Conservation (phyloP, 2,797 vertebrate species). For the Bradypodion ventrale region DNA sequence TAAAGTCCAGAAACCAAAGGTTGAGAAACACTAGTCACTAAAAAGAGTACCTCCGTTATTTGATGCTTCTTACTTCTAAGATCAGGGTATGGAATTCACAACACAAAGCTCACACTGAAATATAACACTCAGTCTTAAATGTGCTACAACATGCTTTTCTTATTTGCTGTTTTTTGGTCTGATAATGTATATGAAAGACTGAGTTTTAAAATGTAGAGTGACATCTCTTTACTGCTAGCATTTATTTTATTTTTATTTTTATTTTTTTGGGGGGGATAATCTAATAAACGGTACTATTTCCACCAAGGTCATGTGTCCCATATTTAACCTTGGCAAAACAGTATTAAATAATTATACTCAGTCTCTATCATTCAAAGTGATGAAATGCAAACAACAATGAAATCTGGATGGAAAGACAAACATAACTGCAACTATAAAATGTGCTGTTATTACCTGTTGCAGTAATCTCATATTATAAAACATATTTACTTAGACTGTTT, state of each 20-base stretch:
- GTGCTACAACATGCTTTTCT: too few relatives aligned
- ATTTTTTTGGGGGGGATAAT: too few relatives aligned
- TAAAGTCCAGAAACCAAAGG: too few relatives aligned
- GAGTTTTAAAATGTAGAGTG: background rate
- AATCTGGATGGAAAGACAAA: conserved; percentile 36
- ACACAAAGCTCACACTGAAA: too few relatives aligned
- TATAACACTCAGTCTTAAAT: too few relatives aligned
- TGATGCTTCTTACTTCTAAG: background rate
- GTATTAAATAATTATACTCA: background rate
- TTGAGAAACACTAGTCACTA: too few relatives aligned
- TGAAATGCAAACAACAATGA: conserved; percentile 27
- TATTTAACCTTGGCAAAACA: background rate
- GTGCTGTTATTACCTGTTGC: background rate
- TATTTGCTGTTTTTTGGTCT: too few relatives aligned
- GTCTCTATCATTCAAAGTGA: conserved; percentile 16
- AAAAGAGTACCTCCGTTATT: background rate
- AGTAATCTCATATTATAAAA: background rate
- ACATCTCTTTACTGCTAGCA: background rate
- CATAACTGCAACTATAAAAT: conserved; percentile 3
- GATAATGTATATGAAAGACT: too few relatives aligned
- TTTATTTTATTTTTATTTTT: too few relatives aligned
- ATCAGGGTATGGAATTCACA: background rate
- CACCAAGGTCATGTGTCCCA: background rate
- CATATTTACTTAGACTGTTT: conserved; percentile 11
- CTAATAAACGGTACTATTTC: background rate